These are phyloP conservation scores for Mesocentrotus franciscanus DNA, from an alignment of 53 echinoderm and acorn worm genomes.

Conservation along the genomic window DNA sequence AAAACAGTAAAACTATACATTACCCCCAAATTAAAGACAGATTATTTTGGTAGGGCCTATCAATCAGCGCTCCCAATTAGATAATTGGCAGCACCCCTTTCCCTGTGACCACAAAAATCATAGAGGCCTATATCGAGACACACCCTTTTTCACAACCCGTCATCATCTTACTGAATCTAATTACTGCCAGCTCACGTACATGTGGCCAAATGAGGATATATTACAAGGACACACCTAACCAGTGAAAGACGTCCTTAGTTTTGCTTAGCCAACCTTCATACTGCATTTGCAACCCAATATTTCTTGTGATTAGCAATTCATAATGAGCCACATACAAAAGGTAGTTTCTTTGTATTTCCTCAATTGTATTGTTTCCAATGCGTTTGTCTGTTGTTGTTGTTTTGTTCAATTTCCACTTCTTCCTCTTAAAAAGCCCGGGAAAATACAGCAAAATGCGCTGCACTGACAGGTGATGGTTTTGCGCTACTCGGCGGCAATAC, in stretches of 20 bases:
- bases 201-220: not conserved
- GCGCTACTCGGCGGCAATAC: too few relatives aligned
- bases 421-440: not conserved
- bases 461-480: too few relatives aligned
- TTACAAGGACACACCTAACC: constrained; percentile 29
- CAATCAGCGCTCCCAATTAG: constrained; percentile 18
- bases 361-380: not conserved
- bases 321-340: not conserved
- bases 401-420: not conserved
- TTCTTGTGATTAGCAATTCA: not conserved
- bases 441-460: not conserved
- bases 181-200: not conserved
- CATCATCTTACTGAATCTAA: constrained; percentile 11
- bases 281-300: not conserved
- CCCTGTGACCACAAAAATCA: not conserved
- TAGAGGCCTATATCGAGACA: not conserved
- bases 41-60: constrained; percentile 31
- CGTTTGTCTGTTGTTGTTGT: not conserved
- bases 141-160: constrained; percentile 6
- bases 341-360: not conserved
- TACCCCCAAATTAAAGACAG: not conserved
- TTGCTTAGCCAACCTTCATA: not conserved
- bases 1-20: not conserved
- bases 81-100: not conserved
- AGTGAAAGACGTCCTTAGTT: not conserved